Evolutionary conservation across 2,113 vertebrate genomes (phyloP).

Genomic region (Zeus faber): DNA sequence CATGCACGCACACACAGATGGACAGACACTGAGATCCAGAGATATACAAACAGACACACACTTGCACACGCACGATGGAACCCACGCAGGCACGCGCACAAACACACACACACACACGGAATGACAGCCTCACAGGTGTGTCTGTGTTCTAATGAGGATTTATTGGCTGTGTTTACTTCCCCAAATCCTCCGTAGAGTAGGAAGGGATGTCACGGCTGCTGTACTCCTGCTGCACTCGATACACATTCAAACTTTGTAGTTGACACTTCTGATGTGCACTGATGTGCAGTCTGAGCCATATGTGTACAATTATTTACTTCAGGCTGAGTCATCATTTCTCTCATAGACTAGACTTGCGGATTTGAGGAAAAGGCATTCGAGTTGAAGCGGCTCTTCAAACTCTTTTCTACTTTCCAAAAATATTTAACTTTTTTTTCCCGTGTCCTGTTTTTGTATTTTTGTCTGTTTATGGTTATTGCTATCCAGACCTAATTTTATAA

Average conservation of each 20-base stretch:
- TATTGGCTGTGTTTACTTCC: constrained; percentile 34
- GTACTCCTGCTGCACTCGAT: not conserved
- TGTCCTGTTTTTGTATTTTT: too few species aligned
- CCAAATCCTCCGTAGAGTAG: constrained; percentile 23
- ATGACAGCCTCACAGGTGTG: constrained; percentile 22
- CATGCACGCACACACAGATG: constrained; percentile 19
- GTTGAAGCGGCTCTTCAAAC: too few species aligned
- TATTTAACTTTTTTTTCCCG: too few species aligned
- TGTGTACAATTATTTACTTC: not conserved
- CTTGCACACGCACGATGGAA: constrained; percentile 4
- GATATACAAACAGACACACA: constrained; percentile 11
- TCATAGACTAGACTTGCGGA: too few species aligned
- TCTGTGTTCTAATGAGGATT: constrained; percentile 47
- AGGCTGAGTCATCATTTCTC: constrained; percentile 2
- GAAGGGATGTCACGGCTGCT: constrained; percentile 7
- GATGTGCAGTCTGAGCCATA: not conserved
- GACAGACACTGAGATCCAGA: constrained; percentile 9
- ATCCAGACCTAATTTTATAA: too few species aligned
- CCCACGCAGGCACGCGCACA: constrained; percentile 14
- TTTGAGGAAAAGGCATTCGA: too few species aligned
- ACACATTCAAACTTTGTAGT: constrained; percentile 6
- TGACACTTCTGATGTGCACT: not conserved
- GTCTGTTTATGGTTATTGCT: too few species aligned
- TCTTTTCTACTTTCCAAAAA: too few species aligned
- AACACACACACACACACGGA: constrained; percentile 8